A percentile compares a stretch with the other conserved stretches of the same genome.
These are phyloP conservation scores for Zygothrica quintamaculata DNA, from an alignment of 2,888 invertebrate genomes.

Conservation along the genomic window DNA sequence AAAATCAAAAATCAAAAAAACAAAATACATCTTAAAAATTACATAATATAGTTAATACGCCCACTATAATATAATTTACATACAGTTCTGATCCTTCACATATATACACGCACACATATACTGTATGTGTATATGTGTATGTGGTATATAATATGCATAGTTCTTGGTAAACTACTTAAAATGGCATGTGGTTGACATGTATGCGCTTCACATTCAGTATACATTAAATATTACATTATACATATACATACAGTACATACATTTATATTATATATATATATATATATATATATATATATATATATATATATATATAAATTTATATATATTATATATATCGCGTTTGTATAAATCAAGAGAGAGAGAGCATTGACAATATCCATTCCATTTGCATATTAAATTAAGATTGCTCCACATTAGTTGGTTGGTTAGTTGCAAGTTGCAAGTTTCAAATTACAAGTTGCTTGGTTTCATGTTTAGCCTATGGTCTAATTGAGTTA, in stretches of 20 bases:
- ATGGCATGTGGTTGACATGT: conserved; percentile 72
- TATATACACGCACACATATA: conserved; percentile 44
- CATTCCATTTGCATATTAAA: conserved; percentile 50
- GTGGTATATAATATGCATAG: conserved; percentile 52
- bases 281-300: conserved; percentile 56
- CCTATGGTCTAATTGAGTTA: conserved; percentile 72
- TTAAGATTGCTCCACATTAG: conserved; percentile 53
- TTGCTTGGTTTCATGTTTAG: conserved; percentile 45
- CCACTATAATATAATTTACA: conserved; percentile 65
- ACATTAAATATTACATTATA: conserved; percentile 66
- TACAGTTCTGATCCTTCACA: conserved; percentile 59
- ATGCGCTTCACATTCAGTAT: conserved; percentile 66
- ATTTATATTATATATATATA: conserved; percentile 64
- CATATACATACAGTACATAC: conserved; percentile 62
- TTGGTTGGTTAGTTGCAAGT: conserved; percentile 48
- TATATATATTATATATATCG: conserved; percentile 44
- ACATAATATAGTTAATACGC: conserved; percentile 72
- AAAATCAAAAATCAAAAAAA: conserved; percentile 52
- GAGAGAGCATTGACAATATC: conserved; percentile 61
- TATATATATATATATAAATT: conserved; percentile 32
- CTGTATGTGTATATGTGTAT: too few relatives aligned
- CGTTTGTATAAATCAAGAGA: conserved; percentile 71
- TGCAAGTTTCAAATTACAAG: too few relatives aligned
- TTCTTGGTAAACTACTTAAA: conserved; percentile 70
- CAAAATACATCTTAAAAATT: conserved; percentile 67